Percentiles rank a stretch among this genome's conserved stretches.
Evolutionary conservation across 2,113 vertebrate species (phyloP).

Genomic region (Vidua macroura): DNA sequence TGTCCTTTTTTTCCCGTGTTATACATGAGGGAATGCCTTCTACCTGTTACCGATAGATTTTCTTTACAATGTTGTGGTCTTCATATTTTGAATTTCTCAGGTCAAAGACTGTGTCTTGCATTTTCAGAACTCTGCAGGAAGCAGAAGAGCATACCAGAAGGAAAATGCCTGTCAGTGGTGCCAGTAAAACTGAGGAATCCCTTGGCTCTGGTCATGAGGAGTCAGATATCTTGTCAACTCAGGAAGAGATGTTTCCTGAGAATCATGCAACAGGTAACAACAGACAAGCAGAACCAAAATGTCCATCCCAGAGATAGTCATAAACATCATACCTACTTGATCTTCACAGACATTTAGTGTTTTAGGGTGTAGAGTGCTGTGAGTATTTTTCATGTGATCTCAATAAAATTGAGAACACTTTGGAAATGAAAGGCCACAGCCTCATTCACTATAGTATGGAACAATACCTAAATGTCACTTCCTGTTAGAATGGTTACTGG

Average conservation of each 20-base stretch:
- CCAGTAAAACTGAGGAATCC: slow-evolving; percentile 53
- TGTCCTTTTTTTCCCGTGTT: neutral
- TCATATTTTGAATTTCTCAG: slow-evolving; percentile 38
- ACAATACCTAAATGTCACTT: neutral
- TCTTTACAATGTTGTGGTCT: neutral
- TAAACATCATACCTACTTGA: neutral
- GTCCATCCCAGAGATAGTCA: neutral
- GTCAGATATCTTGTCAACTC: slow-evolving; percentile 79
- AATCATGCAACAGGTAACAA: slow-evolving; percentile 65
- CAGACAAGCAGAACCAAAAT: neutral
- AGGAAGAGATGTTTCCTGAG: slow-evolving; percentile 89
- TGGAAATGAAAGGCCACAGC: neutral
- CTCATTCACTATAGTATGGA: neutral
- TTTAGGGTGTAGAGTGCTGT: neutral
- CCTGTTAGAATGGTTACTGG: neutral
- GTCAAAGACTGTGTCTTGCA: slow-evolving; percentile 74
- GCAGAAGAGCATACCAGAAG: slow-evolving; percentile 25
- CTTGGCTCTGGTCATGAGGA: slow-evolving; percentile 53
- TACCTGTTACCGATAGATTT: neutral
- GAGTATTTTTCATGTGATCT: neutral
- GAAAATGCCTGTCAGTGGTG: slow-evolving; percentile 51
- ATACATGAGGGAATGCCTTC: neutral
- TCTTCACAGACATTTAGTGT: neutral
- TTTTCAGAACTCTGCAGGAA: slow-evolving; percentile 60
- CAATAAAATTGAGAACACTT: neutral